phyloP scores from a whole-genome alignment of 2,888 invertebrate genomes.

The Pinctada fucata region DNA sequence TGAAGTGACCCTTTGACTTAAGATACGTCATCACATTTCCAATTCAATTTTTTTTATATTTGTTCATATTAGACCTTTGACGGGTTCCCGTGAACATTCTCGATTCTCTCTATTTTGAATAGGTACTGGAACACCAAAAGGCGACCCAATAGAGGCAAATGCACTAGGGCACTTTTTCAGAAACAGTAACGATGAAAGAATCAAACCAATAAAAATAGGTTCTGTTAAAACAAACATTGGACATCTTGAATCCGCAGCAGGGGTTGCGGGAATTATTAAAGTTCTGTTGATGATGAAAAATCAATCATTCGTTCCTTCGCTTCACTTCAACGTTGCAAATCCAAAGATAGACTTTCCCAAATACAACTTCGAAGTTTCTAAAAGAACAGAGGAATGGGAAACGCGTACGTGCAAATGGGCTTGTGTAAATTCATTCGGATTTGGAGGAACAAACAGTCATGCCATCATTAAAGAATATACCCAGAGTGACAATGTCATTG shows the following conservation, averaged over 20 bases:
- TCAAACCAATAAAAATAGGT: conserved; percentile 40
- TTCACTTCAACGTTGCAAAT: conserved; percentile 48
- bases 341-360: conserved; percentile 45
- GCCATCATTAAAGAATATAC: conserved; percentile 39
- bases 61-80: no score
- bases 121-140: conserved; percentile 62
- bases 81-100: no score
- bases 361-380: conserved; percentile 40
- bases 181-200: not conserved
- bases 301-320: conserved; percentile 50
- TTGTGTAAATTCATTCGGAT: conserved; percentile 57
- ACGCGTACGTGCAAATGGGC: conserved; percentile 2
- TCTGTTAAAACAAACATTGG: conserved; percentile 61
- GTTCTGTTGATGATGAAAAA: conserved; percentile 58
- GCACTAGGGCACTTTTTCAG: conserved; percentile 50
- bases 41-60: no score
- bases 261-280: conserved; percentile 57
- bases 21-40: no score
- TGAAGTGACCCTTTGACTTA: no score
- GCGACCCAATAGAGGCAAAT: conserved; percentile 60
- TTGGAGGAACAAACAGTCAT: conserved; percentile 62
- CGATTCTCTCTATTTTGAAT: no score
- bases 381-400: conserved; percentile 31
- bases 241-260: conserved; percentile 56
- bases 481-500: no score